Percentiles rank a stretch among this genome's conserved stretches.
Conservation (phyloP, 2,113 vertebrate genomes). For the Morone saxatilis region DNA sequence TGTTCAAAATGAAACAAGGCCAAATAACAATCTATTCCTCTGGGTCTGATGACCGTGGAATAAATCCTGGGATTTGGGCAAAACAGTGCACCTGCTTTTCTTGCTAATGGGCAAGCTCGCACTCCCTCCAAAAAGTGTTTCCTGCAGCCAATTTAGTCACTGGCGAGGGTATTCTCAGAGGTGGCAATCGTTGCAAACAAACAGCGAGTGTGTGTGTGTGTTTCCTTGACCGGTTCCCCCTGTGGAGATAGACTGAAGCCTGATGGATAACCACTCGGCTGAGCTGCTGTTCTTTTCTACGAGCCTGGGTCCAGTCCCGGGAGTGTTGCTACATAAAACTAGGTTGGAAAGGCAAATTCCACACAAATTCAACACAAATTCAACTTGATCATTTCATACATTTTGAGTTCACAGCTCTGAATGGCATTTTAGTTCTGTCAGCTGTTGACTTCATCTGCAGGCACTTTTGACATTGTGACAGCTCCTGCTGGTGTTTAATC, state of each 20-base stretch:
- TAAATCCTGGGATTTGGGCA: conserved; percentile 73
- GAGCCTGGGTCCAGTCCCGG: conserved; percentile 52
- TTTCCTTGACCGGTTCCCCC: conserved; percentile 63
- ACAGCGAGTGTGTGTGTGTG: conserved; percentile 56
- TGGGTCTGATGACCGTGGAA: conserved; percentile 65
- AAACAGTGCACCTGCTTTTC: conserved; percentile 75
- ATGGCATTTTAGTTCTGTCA: conserved; percentile 8
- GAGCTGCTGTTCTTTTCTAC: conserved; percentile 69
- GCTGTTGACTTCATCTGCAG: conserved; percentile 28
- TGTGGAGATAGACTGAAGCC: conserved; percentile 67
- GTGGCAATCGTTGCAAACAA: conserved; percentile 71
- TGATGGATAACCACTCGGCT: conserved; percentile 80
- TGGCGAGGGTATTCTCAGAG: conserved; percentile 71
- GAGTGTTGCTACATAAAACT: conserved; percentile 59
- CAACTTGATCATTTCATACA: conserved; percentile 44
- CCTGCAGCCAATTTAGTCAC: conserved; percentile 78
- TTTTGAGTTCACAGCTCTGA: conserved; percentile 21
- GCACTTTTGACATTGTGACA: conserved; percentile 11
- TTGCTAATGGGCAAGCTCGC: conserved; percentile 69
- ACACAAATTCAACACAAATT: conserved; percentile 70
- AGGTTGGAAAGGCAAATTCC: conserved; percentile 59
- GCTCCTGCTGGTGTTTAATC: conserved; percentile 20
- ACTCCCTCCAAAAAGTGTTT: conserved; percentile 66
- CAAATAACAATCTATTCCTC: conserved; percentile 64
- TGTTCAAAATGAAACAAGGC: conserved; percentile 61